These are phyloP conservation scores for Philotrypesis tridentata DNA, from an alignment of 1,140 invertebrate genomes.

Conservation along the genomic window DNA sequence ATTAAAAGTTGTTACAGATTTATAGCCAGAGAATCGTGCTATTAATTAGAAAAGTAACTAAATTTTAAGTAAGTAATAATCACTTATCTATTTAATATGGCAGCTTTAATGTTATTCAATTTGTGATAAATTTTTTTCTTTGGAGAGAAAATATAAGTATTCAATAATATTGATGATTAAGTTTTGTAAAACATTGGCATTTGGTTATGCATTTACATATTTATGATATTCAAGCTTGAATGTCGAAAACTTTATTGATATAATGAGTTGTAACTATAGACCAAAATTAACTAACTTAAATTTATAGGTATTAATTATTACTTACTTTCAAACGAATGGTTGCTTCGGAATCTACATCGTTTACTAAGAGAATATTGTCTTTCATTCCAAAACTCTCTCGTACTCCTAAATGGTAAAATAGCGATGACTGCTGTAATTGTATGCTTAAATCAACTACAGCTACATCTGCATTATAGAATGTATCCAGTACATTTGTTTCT, in stretches of 20 bases:
- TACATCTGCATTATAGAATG: conserved; percentile 98
- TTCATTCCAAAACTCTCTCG: conserved; percentile 99
- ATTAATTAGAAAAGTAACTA: neutral
- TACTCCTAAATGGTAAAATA: conserved; percentile 98
- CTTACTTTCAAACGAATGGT: conserved; percentile 88
- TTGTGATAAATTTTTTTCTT: too few species aligned
- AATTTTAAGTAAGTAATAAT: neutral
- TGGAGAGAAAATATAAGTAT: too few species aligned
- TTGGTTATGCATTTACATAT: too few species aligned
- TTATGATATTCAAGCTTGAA: too few species aligned
- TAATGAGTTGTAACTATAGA: too few species aligned
- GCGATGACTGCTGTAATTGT: conserved; percentile 89
- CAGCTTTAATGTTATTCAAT: too few species aligned
- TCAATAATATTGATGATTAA: too few species aligned
- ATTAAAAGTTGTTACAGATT: neutral
- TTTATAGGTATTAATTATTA: conserved; percentile 4
- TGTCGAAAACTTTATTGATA: too few species aligned
- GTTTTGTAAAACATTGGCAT: too few species aligned
- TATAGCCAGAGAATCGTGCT: neutral
- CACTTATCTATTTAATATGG: too few species aligned
- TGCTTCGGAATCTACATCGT: conserved; percentile 91
- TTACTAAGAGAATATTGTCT: conserved; percentile 95
- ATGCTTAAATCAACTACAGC: conserved; percentile 96
- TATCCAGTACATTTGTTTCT: conserved; percentile 88
- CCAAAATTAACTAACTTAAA: neutral